Evolutionary conservation across 1,140 invertebrate species (phyloP).

Genomic region (Yoshiicerus persimilis): DNA sequence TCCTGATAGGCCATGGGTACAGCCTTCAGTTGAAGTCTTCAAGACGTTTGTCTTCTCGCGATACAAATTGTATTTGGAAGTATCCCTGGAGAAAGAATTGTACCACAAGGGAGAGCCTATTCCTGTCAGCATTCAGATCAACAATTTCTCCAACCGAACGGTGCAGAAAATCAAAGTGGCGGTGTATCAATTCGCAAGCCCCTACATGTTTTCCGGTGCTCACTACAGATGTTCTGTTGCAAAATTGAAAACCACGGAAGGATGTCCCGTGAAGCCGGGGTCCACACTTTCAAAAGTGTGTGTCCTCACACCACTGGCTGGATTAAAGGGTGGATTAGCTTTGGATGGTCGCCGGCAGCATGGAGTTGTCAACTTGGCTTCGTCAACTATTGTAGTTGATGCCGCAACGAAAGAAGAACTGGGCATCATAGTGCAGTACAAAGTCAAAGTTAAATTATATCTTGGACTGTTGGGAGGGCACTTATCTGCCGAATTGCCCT

Average conservation of each 20-base stretch:
- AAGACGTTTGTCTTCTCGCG: slow-evolving; percentile 99
- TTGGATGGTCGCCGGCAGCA: slow-evolving; percentile 98
- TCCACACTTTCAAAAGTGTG: slow-evolving; percentile 98
- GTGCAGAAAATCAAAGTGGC: slow-evolving; percentile 98
- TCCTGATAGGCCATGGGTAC: slow-evolving; percentile 95
- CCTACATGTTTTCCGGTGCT: too few relatives aligned
- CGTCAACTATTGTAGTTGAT: slow-evolving; percentile 88
- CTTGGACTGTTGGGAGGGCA: slow-evolving; percentile 94
- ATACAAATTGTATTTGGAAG: slow-evolving; percentile 95
- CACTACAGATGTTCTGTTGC: slow-evolving; percentile 98
- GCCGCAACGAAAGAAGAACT: slow-evolving; percentile 88
- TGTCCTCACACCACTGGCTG: slow-evolving; percentile 88
- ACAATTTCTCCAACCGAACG: slow-evolving; percentile 98
- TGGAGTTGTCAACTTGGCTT: slow-evolving; percentile 98
- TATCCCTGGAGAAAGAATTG: slow-evolving; percentile 94
- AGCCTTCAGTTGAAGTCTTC: slow-evolving; percentile 96
- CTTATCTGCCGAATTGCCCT: slow-evolving; percentile 94
- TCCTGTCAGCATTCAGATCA: slow-evolving; percentile 74
- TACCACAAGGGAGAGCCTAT: slow-evolving; percentile 46
- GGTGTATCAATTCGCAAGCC: slow-evolving; percentile 96
- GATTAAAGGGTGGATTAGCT: slow-evolving; percentile 97
- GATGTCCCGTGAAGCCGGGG: slow-evolving; percentile 94
- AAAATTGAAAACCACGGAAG: slow-evolving; percentile 95
- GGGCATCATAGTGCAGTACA: slow-evolving; percentile 97
- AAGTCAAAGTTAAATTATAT: slow-evolving; percentile 97